Percentiles rank a stretch among this genome's conserved stretches.
These are phyloP conservation scores for Lysiphlebus fabarum DNA, from an alignment of 1,140 invertebrate genomes.

Conservation along the genomic window DNA sequence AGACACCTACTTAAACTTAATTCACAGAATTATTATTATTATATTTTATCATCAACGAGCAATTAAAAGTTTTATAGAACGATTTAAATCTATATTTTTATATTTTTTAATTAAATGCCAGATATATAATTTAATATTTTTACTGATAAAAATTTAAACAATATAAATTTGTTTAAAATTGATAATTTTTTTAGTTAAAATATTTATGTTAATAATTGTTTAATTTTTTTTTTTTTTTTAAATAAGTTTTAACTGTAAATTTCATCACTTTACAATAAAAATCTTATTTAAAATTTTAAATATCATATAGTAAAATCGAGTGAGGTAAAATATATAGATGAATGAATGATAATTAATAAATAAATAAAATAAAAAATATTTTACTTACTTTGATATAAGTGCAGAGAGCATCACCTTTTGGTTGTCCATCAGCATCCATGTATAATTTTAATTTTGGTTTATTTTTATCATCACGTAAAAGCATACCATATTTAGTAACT, in stretches of 20 bases:
- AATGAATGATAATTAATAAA: not conserved
- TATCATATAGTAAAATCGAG: not conserved
- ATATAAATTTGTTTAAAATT: not conserved
- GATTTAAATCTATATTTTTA: conserved; percentile 12
- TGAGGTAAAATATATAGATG: not conserved
- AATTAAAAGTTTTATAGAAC: conserved; percentile 2
- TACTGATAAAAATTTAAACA: not conserved
- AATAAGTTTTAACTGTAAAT: conserved; percentile 14
- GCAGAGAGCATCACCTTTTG: conserved; percentile 96
- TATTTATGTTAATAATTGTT: no score
- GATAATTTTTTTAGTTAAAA: conserved; percentile 1
- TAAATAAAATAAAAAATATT: not conserved
- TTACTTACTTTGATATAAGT: conserved; percentile 87
- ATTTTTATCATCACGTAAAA: conserved; percentile 82
- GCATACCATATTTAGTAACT: conserved; percentile 95
- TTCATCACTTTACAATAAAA: no score
- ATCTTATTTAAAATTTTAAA: not conserved
- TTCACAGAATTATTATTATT: no score
- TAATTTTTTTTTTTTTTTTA: conserved; percentile 5
- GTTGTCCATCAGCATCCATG: conserved; percentile 74
- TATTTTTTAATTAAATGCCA: not conserved
- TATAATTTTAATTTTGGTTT: conserved; percentile 96
- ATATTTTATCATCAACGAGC: no score
- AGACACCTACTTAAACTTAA: no score
- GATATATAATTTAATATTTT: not conserved